These are phyloP conservation scores for Etheostoma spectabile DNA, from an alignment of 2,113 vertebrate genomes.

Conservation along the genomic window DNA sequence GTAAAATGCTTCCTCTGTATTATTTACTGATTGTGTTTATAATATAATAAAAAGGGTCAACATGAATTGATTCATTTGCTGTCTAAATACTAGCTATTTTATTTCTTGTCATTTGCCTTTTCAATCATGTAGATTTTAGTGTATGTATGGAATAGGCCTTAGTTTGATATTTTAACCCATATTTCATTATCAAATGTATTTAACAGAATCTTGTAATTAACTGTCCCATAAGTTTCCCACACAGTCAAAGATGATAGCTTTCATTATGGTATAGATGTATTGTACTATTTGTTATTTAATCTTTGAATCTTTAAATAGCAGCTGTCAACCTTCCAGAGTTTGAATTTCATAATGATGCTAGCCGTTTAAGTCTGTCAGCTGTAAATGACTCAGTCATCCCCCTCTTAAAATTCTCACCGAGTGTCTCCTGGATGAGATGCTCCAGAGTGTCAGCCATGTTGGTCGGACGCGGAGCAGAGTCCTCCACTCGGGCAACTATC, in stretches of 20 bases:
- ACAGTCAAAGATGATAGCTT: background rate
- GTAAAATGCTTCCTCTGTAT: background rate
- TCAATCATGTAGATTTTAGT: background rate
- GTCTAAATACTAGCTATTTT: background rate
- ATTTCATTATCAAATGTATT: background rate
- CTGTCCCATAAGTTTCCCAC: background rate
- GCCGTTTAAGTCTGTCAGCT: background rate
- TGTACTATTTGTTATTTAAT: background rate
- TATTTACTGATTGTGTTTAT: background rate
- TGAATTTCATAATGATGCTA: background rate
- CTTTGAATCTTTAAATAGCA: background rate
- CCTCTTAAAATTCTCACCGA: constrained; percentile 85
- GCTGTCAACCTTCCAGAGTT: background rate
- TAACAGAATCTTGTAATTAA: background rate
- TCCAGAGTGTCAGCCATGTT: constrained; percentile 96
- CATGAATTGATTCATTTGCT: background rate
- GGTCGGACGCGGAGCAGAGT: constrained; percentile 87
- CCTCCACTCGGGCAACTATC: constrained; percentile 94
- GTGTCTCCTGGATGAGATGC: constrained; percentile 93
- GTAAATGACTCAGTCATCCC: background rate
- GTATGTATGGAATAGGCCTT: too few relatives aligned
- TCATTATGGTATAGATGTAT: too few relatives aligned
- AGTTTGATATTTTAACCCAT: background rate
- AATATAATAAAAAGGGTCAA: background rate
- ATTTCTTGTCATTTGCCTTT: background rate